These are phyloP conservation scores for Microcebus jonahi DNA, from an alignment of 2,113 vertebrate species.

Conservation along the genomic window DNA sequence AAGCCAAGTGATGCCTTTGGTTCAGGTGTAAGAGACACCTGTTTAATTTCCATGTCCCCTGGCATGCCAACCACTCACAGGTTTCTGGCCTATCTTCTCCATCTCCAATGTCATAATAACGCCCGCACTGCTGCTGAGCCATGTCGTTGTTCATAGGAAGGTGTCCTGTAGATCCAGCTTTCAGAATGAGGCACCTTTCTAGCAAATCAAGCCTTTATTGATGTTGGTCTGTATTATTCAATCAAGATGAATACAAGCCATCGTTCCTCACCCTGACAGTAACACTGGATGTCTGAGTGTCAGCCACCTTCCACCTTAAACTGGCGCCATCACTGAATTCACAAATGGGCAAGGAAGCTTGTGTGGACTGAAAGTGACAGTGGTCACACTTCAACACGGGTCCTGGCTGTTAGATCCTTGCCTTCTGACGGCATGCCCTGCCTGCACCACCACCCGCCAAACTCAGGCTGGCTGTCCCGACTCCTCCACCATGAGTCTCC, in stretches of 20 bases:
- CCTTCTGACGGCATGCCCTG: background rate
- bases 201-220: background rate
- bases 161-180: background rate
- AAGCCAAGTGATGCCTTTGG: background rate
- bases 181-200: background rate
- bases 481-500: background rate
- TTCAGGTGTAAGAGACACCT: background rate
- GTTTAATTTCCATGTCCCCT: background rate
- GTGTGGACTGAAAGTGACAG: background rate
- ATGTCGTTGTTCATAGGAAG: background rate
- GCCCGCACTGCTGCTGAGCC: background rate
- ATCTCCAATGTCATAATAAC: background rate
- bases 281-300: background rate
- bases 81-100: background rate
- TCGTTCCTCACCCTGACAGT: background rate
- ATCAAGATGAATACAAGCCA: background rate
- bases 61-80: background rate
- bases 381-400: fast-evolving
- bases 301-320: background rate
- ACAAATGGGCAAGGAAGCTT: background rate
- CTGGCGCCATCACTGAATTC: background rate
- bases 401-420: too few species aligned
- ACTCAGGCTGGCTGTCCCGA: background rate
- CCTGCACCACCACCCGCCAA: background rate
- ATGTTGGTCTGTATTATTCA: background rate